phyloP scores from a whole-genome alignment of 2,888 invertebrate species.

The Leptopilina myrica region DNA sequence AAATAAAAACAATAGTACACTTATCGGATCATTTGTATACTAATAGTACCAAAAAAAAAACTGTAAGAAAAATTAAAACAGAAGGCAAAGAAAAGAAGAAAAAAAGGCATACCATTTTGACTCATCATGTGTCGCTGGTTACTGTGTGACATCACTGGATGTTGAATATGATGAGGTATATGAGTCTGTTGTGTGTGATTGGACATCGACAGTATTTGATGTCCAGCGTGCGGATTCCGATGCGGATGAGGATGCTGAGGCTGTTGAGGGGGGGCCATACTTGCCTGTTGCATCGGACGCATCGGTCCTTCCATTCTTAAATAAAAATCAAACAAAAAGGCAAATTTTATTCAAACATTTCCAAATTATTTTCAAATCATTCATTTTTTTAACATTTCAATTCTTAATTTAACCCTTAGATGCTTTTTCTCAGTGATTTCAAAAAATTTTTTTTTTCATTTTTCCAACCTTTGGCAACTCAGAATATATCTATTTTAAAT shows the following conservation, averaged over 20 bases:
- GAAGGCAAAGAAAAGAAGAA: neutral
- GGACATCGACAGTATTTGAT: slow-evolving; percentile 74
- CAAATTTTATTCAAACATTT: neutral
- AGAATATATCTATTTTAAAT: no score
- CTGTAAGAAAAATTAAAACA: neutral
- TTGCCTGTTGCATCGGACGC: slow-evolving; percentile 75
- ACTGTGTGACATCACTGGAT: slow-evolving; percentile 70
- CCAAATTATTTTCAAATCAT: no score
- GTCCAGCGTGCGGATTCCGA: slow-evolving; percentile 67
- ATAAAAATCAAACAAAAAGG: neutral
- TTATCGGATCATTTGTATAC: no score
- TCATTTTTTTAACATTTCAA: no score
- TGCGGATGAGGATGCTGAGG: slow-evolving; percentile 71
- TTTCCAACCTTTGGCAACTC: no score
- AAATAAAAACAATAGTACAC: no score
- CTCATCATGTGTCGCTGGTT: slow-evolving; percentile 77
- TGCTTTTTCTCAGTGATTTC: no score
- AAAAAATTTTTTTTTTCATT: no score
- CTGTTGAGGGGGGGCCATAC: slow-evolving; percentile 73
- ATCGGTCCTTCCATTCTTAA: slow-evolving; percentile 71
- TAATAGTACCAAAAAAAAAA: no score
- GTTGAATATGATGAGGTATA: slow-evolving; percentile 71
- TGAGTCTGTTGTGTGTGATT: slow-evolving; percentile 65
- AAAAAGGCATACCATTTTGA: slow-evolving; percentile 64
- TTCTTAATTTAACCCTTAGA: no score